Conservation (phyloP, 2,113 vertebrate species). For the Salvelinus alpinus region DNA sequence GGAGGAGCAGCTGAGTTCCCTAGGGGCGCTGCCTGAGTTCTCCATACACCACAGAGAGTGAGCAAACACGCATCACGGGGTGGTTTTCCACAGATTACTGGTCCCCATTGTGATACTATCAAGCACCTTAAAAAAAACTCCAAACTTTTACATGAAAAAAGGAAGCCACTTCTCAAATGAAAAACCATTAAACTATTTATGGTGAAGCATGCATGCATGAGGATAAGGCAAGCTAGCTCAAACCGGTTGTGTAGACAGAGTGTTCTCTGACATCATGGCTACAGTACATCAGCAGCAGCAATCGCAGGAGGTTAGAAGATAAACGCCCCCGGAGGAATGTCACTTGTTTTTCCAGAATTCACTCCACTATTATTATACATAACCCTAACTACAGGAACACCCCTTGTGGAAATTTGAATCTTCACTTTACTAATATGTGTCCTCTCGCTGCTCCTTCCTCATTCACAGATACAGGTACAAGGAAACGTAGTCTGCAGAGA, state of each 20-base stretch:
- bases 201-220: not conserved
- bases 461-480: constrained; percentile 38
- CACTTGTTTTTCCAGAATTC: no score
- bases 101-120: not conserved
- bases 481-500: constrained; percentile 34
- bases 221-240: not conserved
- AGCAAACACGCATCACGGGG: constrained; percentile 32
- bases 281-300: no score
- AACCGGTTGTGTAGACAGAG: constrained; percentile 39
- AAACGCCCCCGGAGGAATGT: no score
- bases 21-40: constrained; percentile 57
- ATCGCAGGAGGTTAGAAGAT: no score
- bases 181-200: not conserved
- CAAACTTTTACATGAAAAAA: not conserved
- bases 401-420: no score
- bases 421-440: no score
- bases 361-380: no score
- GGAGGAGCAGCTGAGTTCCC: constrained; percentile 74
- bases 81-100: not conserved
- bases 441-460: not conserved
- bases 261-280: not conserved
- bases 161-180: not conserved
- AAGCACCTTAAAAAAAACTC: not conserved
- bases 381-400: no score
- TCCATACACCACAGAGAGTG: constrained; percentile 54